phyloP scores from a whole-genome alignment of 2,113 vertebrate genomes.

The Lepidiolamprologus cunningtoni region DNA sequence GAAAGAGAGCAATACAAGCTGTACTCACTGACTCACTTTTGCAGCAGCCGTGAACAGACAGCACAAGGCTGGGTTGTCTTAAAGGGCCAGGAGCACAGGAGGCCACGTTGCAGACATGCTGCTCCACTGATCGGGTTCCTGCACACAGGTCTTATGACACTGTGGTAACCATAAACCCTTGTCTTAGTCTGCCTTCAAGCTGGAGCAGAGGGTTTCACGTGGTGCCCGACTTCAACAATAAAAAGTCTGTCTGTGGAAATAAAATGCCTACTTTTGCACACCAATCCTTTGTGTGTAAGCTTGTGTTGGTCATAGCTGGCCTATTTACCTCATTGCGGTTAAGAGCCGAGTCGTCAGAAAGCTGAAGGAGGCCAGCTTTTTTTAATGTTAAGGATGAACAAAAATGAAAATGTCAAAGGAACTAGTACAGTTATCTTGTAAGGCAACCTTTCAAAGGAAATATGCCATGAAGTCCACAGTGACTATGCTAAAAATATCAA shows the following conservation, averaged over 20 bases:
- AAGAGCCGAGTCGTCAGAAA: background rate
- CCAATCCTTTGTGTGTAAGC: background rate
- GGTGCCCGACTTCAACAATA: slow-evolving; percentile 20
- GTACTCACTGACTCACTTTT: slow-evolving; percentile 64
- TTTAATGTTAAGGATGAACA: background rate
- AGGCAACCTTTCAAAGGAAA: background rate
- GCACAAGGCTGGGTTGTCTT: slow-evolving; percentile 46
- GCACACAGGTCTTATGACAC: slow-evolving; percentile 52
- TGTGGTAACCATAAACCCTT: slow-evolving; percentile 36
- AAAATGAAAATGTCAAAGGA: background rate
- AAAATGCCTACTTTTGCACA: background rate
- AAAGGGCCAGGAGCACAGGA: slow-evolving; percentile 51
- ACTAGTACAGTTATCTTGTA: background rate
- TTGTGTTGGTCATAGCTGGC: background rate
- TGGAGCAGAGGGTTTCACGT: slow-evolving; percentile 24
- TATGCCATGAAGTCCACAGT: background rate
- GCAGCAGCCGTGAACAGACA: slow-evolving; percentile 42
- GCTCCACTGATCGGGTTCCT: background rate
- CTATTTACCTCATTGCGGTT: background rate
- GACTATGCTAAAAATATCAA: background rate
- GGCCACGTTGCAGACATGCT: slow-evolving; percentile 62
- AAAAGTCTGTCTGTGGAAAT: slow-evolving; percentile 12
- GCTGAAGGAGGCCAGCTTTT: background rate
- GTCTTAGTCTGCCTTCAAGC: slow-evolving; percentile 31
- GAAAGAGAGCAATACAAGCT: slow-evolving; percentile 46